Base-by-base conservation (phyloP, 2,797 vertebrate species). In the Poecilia picta region DNA sequence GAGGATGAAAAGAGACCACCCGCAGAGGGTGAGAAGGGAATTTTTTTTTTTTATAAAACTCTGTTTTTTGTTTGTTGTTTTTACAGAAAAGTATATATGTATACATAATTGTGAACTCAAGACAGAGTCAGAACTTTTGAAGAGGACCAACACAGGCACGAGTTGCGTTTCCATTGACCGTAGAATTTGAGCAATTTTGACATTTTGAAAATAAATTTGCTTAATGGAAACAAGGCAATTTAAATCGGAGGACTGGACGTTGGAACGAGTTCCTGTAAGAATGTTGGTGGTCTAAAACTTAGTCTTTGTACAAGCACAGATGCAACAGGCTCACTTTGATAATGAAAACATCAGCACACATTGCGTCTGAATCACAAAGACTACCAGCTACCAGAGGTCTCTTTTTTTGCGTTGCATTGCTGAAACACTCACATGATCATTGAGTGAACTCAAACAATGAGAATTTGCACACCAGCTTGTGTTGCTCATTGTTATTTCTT, bases 321-420 rank as follows among this genome's bases (percentile, higher is more conserved):
- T 39, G 15, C 62, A 20, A 20, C 6, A 7, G 11, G 8, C 36
- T 23, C 62, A 64, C 15, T 16, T 8, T 18, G 15, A 33, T 64
- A 20, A 36, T 18, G 6, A 66, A 66, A 39, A 15, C 33, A 39
- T 36, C 33, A 66, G 33, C 62, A 39, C 36, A 41, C 36, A 23
- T 41, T 72, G 72, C 0, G 2, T 76, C 55, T 62, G 72, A 82
- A 46, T 83, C 64, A 84, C 73, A n/a, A 73, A 81, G 55, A 84
- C 15, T 49, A 23, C 13, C 18, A 68, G 15, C 8, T 49, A 18
- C 5, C 12, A 62, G 10, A 15, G 73, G 83, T 77, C 75, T 68
- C 18, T 49, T 49, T 8, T 68, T 86, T 83, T 90, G 78, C 72
- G 23, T 76, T 79, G 76, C 70, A 41, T 74, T 81, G 74, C 72